Base-by-base conservation (phyloP, 2,797 vertebrate species). In the Thaleichthys pacificus region DNA sequence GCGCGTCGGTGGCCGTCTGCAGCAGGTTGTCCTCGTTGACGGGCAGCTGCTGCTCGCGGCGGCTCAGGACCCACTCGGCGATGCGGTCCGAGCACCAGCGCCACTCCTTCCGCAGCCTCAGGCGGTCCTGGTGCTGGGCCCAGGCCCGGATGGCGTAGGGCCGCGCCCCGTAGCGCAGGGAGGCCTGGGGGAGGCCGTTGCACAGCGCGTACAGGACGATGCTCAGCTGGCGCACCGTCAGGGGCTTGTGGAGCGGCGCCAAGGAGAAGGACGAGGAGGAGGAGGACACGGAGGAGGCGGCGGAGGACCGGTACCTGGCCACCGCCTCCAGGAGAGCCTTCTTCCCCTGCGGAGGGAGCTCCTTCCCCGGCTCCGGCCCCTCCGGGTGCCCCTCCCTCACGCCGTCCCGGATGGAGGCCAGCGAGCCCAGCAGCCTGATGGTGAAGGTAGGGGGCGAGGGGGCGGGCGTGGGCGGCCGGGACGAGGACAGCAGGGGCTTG, bases 11-110 rank as follows among this genome's bases (percentile, higher is more conserved):
- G 54, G 95, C 95, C 26, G 89, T 91, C 79, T 91, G 91, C 78
- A 97, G 94, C 14, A 98, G 89, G 0, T 88, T 89, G 54, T 93
- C 91, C 68, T 96, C 94, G 0, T 87, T 93, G 12, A 98, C 85
- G 0, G 86, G 90, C 17, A 96, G 86, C 91, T 98, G 96, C 73
- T 96, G 95, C 86, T 98, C 97, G 0, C 94, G 66, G 51, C 93
- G 95, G 0, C 77, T 85, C 30, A 98, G 83, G 1, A 98, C 91
- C 96, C 96, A 96, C 58, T 94, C 91, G 0, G 93, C 93, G 72
- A 97, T 72, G 3, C 87, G 91, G 80, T 96, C 95, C 0, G 93
- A 93, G 0, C 86, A 89, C 0, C 89, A 89, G 64, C 7, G 4
- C 86, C 84, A 88, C 14, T n/a, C 77, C 19, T 73, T 78, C 32